Base-by-base conservation (phyloP, 1,140 invertebrate genomes). In the Camponotus floridanus region DNA sequence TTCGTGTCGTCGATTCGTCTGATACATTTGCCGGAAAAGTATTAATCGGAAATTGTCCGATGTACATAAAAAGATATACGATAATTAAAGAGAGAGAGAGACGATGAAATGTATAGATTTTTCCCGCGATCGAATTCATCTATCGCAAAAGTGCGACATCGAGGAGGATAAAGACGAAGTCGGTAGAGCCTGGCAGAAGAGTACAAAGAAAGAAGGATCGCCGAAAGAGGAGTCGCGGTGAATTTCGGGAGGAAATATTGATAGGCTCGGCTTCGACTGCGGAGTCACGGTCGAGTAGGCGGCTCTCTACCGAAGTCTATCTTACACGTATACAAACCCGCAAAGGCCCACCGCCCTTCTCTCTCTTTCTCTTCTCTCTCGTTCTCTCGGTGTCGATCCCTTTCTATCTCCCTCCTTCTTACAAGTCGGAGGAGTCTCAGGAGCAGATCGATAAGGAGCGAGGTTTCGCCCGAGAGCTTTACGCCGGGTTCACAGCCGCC, bases 271-370 rank as follows among this genome's bases (percentile, higher is more conserved):
- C 90, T 94, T 94, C 78, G 92, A 90, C 90, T 94, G 94, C 89
- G 94, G 94, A 95, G 94, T 95, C 93, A 95, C 93, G 94, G 91
- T 95, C 93, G 94, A 94, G 93, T 94, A 95, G 94, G 90, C 93
- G 90, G 90, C 88, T 91, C 91, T 94, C 90, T 76, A 85, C 64
- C 78, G 92, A 93, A 89, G 88, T 93, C 91, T 93, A 92, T 94
- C 91, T 94, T 92, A 91, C 88, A 85, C 90, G 74, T 86, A 90
- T 84, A 84, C 76, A 68, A 68, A 90, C 80, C 61, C 85, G 61
- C 76, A 51, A 59, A 71, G n/a, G 59, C n/a, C 33, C 76, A 59
- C 48, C 59, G 36, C 31, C 71, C 73, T 61, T 87, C 65, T 68
- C 61, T 13, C 59, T 76, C 67, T 86, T 85, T 86, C 57, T 86